These are phyloP conservation scores for Lycophotia porphyrea DNA, from an alignment of 2,888 invertebrate species.

Conservation along the genomic window DNA sequence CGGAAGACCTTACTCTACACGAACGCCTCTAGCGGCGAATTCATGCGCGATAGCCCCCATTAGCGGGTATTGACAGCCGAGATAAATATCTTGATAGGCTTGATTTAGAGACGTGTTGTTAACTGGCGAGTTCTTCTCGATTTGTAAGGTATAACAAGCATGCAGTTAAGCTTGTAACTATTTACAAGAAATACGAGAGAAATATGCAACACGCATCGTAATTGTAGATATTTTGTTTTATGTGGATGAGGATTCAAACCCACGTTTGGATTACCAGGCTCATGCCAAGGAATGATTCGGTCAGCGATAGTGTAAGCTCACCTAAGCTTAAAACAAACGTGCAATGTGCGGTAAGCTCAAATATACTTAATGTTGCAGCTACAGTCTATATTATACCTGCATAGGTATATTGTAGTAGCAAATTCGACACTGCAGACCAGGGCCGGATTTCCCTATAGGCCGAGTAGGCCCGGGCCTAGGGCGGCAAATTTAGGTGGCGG, in stretches of 20 bases:
- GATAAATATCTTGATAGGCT: constrained; percentile 20
- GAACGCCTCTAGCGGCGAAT: too few relatives aligned
- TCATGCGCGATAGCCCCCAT: too few relatives aligned
- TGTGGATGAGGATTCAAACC: not conserved
- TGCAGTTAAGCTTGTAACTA: not conserved
- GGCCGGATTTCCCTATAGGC: too few relatives aligned
- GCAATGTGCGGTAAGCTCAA: not conserved
- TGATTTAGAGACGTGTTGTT: constrained; percentile 12
- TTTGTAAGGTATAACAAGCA: constrained; percentile 10
- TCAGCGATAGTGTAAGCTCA: not conserved
- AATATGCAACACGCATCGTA: not conserved
- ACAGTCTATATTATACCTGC: not conserved
- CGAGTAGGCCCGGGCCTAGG: too few relatives aligned
- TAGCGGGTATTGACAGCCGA: not conserved
- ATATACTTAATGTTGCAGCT: not conserved
- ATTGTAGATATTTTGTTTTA: not conserved
- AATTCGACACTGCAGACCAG: not conserved
- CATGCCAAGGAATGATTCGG: not conserved
- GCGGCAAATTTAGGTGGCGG: too few relatives aligned
- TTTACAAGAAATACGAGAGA: not conserved
- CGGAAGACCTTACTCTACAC: too few relatives aligned
- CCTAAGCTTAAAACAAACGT: not conserved
- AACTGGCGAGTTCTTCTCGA: not conserved
- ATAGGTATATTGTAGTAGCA: too few relatives aligned
- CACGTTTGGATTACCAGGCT: not conserved